Evolutionary conservation across 2,113 vertebrate genomes (phyloP), one percentile per base, ranked within the genome.

Genomic region (Hirundichthys speculiger): DNA sequence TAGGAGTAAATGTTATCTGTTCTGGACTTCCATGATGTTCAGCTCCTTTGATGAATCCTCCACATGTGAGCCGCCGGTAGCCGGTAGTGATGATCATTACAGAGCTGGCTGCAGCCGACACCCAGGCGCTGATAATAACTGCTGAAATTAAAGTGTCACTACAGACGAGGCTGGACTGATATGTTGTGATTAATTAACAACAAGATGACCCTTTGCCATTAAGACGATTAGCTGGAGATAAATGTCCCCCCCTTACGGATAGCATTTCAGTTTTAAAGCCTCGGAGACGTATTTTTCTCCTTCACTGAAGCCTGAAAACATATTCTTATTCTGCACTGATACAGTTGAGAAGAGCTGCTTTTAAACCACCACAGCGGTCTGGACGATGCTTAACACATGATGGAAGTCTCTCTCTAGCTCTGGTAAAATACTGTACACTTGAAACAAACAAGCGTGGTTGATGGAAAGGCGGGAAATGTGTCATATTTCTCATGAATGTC

Each of bases 131-230:
- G 66, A 80, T 80, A 85, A 83, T 86, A 86, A 77, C 69, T 81
- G 73, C 70, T 58, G 52, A 83, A 84, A 88, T 84, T 86, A 89
- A 89, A 87, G 76, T 85, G 80, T 86, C 84, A 79, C 49, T 49
- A 10, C 57, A 48, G 66, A 79, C 60, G 70, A 78, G 69, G 78
- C 71, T 47, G 55, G 67, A 83, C 58, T 86, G 76, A 90, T 77
- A 70, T 73, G 30, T 34, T 74, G 64, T 80, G 85, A 86, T 88
- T 88, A 84, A 90, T 89, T 86, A 86, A 72, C 46, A 64, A 88
- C 56, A 78, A 70, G 69, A 80, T 79, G 78, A 84, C 80, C 77
- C 40, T 49, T 75, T 79, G 66, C 68, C 80, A 69, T 82, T 72
- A 69, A 77, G 80, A 75, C 13, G 13, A 77, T 86, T 34, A 79